These are phyloP conservation scores for Dermatemys mawii DNA, from an alignment of 2,113 vertebrate genomes.

Conservation along the genomic window DNA sequence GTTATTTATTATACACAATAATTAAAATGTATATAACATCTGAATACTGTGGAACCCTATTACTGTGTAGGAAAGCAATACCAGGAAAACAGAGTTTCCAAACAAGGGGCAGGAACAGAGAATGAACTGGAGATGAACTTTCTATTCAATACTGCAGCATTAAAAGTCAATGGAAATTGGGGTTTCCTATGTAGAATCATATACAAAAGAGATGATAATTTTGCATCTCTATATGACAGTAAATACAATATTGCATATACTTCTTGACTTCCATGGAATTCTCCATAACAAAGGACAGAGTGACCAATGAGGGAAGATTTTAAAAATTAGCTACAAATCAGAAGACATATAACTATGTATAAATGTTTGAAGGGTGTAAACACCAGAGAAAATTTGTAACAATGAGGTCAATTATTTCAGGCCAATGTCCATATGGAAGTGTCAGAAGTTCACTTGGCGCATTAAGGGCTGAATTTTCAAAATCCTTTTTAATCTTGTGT, in stretches of 20 bases:
- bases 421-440: not conserved
- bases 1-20: not conserved
- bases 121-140: not conserved
- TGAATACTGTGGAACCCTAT: not conserved
- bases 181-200: not conserved
- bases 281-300: slow-evolving; percentile 64
- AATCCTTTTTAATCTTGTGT: not conserved
- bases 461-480: not conserved
- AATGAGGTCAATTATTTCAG: not conserved
- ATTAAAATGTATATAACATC: not conserved
- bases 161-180: not conserved
- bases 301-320: slow-evolving; percentile 42
- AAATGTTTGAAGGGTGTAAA: slow-evolving; percentile 68
- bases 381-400: slow-evolving; percentile 16
- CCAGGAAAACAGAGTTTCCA: not conserved
- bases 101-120: not conserved
- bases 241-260: slow-evolving; percentile 3
- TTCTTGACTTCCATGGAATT: slow-evolving; percentile 16
- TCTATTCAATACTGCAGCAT: not conserved
- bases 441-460: not conserved
- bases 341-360: slow-evolving; percentile 64
- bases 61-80: not conserved
- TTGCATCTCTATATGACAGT: not conserved
- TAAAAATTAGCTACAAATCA: slow-evolving; percentile 47
- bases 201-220: not conserved